A percentile compares a stretch with the other conserved stretches of the same genome.
These are phyloP conservation scores for Dioctria linearis DNA, from an alignment of 2,888 invertebrate genomes.

Conservation along the genomic window DNA sequence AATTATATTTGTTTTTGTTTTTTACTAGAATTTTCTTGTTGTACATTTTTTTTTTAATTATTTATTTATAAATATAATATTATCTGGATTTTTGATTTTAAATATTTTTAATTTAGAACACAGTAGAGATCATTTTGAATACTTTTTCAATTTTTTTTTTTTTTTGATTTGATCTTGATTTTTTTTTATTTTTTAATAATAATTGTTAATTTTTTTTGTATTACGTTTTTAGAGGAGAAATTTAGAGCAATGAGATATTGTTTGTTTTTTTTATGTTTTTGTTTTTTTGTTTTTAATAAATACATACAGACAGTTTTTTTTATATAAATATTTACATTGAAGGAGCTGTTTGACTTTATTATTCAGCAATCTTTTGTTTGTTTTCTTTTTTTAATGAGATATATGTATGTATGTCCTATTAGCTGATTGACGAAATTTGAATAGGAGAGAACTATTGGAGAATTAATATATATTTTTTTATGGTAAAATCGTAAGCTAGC, in stretches of 20 bases:
- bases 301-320: slow-evolving; percentile 30
- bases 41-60: slow-evolving; percentile 38
- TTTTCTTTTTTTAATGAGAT: background rate
- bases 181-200: background rate
- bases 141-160: slow-evolving; percentile 20
- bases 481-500: slow-evolving; percentile 27
- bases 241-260: slow-evolving; percentile 44
- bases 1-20: slow-evolving; percentile 38
- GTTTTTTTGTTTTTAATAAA: slow-evolving; percentile 30
- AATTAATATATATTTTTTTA: slow-evolving; percentile 5
- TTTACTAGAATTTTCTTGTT: slow-evolving; percentile 16
- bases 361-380: background rate
- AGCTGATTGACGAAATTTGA: background rate
- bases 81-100: slow-evolving; percentile 45
- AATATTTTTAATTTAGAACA: slow-evolving; percentile 47
- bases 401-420: background rate
- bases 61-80: slow-evolving; percentile 32
- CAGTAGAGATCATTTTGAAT: slow-evolving; percentile 53
- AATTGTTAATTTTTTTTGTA: slow-evolving; percentile 14
- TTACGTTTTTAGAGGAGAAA: slow-evolving; percentile 20
- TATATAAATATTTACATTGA: slow-evolving; percentile 1
- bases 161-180: slow-evolving; percentile 47
- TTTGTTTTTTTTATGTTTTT: slow-evolving; percentile 1
- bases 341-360: background rate
- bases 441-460: slow-evolving; percentile 20